Base-by-base conservation (phyloP, 1,140 invertebrate species). In the Drosophila micromelanica region DNA sequence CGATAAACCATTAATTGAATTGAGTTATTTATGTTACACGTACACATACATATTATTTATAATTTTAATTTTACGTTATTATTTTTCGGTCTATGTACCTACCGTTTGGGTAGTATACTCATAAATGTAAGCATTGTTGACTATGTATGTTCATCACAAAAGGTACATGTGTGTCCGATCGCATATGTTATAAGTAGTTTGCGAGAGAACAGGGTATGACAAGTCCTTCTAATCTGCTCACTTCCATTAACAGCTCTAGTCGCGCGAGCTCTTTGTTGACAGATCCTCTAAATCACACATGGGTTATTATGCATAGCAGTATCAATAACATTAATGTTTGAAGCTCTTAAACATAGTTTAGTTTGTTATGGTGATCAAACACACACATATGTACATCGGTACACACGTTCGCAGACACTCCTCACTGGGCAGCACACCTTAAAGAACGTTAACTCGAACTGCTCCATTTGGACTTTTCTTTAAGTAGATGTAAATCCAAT, bases 401-500 rank as follows among this genome's bases (percentile, higher is more conserved):
- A 60, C 35, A 38, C 8, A 23, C 1, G 27, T 15, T 42, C 12
- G 13, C 8, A 46, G 4, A 20, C 8, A 54, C 27, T 20, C 27
- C 4, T 17, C 48, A 40, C 32, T 52, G 4, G 35, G 5, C 23
- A 42, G 9, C n/a, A 27, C 3, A 48, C 32, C 5, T 20, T 20
- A 17, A 20, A 46, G 30, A 43, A 15, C 20, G 40, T 20, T 17
- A 13, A 59, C 13, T 55, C 32, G 17, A 70, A 56, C 8, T 56
- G 68, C 43, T 56, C 27, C 23, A 62, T 30, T 45, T 37, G 32
- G 43, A 35, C n/a, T 62, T 13, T 35, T 56, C 40, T 40, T 55
- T 55, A 71, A 55, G 51, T 64, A 71, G 51, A 27, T 54, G 32
- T 63, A 63, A 63, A 70, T 55, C 40, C 13, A 62, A 48, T 63